Evolutionary conservation across 2,888 invertebrate species (phyloP).

Genomic region (Cheilosia pagana): DNA sequence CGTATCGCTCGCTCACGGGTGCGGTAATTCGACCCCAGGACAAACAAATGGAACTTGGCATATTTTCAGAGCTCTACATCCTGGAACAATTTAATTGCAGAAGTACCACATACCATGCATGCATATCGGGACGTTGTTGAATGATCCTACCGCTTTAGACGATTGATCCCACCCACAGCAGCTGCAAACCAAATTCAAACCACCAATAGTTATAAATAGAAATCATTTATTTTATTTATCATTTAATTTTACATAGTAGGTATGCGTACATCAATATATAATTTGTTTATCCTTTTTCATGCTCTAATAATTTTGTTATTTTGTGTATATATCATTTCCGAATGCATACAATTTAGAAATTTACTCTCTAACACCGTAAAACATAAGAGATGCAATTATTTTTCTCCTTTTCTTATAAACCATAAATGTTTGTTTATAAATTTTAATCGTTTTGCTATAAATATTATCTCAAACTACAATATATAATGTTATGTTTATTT

Average conservation of each 20-base stretch:
- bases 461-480: slow-evolving; percentile 40
- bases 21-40: too few species aligned
- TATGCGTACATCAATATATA: slow-evolving; percentile 64
- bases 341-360: neutral
- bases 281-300: slow-evolving; percentile 30
- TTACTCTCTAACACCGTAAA: slow-evolving; percentile 42
- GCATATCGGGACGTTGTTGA: too few species aligned
- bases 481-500: slow-evolving; percentile 7
- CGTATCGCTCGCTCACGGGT: too few species aligned
- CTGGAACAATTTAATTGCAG: too few species aligned
- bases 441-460: slow-evolving; percentile 25
- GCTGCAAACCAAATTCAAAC: neutral
- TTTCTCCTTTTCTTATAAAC: slow-evolving; percentile 1
- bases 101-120: too few species aligned
- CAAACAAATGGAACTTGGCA: too few species aligned
- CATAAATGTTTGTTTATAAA: slow-evolving; percentile 13
- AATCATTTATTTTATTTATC: slow-evolving; percentile 65
- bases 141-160: too few species aligned
- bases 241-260: slow-evolving; percentile 65
- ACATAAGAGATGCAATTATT: slow-evolving; percentile 52
- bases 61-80: too few species aligned
- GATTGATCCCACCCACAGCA: too few species aligned
- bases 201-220: slow-evolving; percentile 61
- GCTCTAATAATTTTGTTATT: slow-evolving; percentile 25
- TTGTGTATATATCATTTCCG: slow-evolving; percentile 44